phyloP scores from a whole-genome alignment of 2,888 invertebrate species.

The Tetranychus piercei region DNA sequence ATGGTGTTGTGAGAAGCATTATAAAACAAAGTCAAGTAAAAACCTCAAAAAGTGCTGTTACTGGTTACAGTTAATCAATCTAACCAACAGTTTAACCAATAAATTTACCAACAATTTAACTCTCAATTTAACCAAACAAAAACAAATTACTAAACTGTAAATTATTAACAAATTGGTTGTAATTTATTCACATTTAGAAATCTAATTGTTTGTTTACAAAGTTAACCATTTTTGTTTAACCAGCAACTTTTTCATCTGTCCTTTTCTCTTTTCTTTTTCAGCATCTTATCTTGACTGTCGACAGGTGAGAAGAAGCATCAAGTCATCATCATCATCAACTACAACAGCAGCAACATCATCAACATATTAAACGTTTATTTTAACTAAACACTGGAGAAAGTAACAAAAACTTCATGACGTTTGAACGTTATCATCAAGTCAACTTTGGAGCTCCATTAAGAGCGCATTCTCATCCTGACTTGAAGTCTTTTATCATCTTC shows the following conservation, averaged over 20 bases:
- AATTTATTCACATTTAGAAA: no score
- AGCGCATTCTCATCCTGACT: constrained; percentile 19
- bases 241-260: neutral
- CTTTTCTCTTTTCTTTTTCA: constrained; percentile 6
- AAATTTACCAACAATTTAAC: no score
- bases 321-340: constrained; percentile 20
- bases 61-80: no score
- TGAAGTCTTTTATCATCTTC: constrained; percentile 22
- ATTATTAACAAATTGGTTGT: no score
- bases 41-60: no score
- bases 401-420: constrained; percentile 15
- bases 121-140: no score
- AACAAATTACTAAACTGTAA: no score
- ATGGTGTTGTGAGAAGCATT: no score
- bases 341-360: constrained; percentile 20
- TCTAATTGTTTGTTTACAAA: neutral
- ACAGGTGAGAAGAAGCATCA: constrained; percentile 20
- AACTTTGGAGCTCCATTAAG: neutral
- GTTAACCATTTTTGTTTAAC: neutral
- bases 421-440: no score
- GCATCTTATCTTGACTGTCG: neutral
- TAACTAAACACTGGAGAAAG: constrained; percentile 9
- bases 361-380: neutral
- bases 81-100: no score
- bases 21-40: no score